Percentiles rank a stretch among this genome's conserved stretches.
phyloP scores from a whole-genome alignment of 2,888 invertebrate genomes.

The Neocrepidodera transversa region DNA sequence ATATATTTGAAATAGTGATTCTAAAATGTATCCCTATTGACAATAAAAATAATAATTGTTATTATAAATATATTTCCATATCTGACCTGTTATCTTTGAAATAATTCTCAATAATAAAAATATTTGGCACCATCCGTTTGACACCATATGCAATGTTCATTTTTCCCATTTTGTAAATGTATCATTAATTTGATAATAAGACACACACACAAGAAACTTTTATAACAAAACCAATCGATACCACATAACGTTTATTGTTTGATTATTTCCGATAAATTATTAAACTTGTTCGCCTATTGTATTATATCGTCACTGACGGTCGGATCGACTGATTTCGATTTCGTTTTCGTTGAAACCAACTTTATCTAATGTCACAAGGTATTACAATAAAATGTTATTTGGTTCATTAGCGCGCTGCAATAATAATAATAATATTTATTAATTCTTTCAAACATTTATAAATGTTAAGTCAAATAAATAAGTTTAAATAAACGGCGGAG shows the following conservation, averaged over 20 bases:
- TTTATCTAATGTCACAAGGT: constrained; percentile 40
- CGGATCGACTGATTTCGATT: constrained; percentile 25
- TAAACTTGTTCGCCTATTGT: constrained; percentile 15
- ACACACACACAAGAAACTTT: neutral
- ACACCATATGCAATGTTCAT: constrained; percentile 35
- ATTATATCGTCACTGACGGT: constrained; percentile 9
- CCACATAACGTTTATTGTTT: constrained; percentile 4
- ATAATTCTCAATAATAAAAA: constrained; percentile 44
- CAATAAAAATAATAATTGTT: too few species aligned
- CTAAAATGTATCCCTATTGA: too few species aligned
- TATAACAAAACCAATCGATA: neutral
- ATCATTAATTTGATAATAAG: neutral
- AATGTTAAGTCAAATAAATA: too few species aligned
- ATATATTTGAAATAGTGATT: too few species aligned
- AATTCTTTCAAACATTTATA: too few species aligned
- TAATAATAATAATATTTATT: too few species aligned
- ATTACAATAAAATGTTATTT: constrained; percentile 12
- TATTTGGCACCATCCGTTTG: constrained; percentile 35
- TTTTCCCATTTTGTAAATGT: constrained; percentile 38
- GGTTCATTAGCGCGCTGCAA: constrained; percentile 8
- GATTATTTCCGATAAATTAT: constrained; percentile 1
- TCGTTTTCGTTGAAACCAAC: constrained; percentile 32
- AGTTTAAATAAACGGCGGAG: too few species aligned
- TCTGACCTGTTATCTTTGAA: constrained; percentile 38
- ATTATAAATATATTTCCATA: neutral